Evolutionary conservation across 2,797 vertebrate genomes (phyloP).

Genomic region (Falco novaeseelandiae): DNA sequence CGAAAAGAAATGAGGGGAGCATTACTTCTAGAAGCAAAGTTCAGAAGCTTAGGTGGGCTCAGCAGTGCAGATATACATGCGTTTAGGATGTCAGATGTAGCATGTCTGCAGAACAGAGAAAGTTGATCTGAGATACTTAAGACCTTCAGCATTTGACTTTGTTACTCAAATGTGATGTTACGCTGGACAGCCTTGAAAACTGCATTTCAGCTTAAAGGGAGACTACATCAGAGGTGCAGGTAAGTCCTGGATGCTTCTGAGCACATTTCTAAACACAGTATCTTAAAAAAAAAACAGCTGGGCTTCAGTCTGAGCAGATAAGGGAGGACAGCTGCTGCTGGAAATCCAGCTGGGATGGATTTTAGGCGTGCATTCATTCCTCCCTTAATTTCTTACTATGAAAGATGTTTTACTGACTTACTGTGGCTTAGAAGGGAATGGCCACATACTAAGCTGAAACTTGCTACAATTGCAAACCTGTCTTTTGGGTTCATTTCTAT

Average conservation of each 20-base stretch:
- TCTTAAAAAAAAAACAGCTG: not conserved
- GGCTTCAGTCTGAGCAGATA: not conserved
- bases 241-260: not conserved
- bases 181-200: not conserved
- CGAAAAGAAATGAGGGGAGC: too few species aligned
- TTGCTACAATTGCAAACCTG: not conserved
- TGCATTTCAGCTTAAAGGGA: not conserved
- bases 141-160: not conserved
- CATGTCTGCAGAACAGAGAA: not conserved
- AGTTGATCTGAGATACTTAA: not conserved
- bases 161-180: too few species aligned
- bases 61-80: rapidly evolving
- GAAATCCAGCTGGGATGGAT: not conserved
- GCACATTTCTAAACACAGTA: not conserved
- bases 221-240: not conserved
- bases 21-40: not conserved
- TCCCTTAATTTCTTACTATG: not conserved
- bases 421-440: not conserved
- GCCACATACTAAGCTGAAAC: not conserved
- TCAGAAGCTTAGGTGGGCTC: not conserved
- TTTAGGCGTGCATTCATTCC: not conserved
- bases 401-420: not conserved
- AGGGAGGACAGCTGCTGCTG: not conserved
- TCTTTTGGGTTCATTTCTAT: not conserved
- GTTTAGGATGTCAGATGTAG: not conserved